Evolutionary conservation across 2,888 invertebrate genomes (phyloP), one percentile per base, ranked within the genome.

Genomic region (Drosophila nr. medialis): DNA sequence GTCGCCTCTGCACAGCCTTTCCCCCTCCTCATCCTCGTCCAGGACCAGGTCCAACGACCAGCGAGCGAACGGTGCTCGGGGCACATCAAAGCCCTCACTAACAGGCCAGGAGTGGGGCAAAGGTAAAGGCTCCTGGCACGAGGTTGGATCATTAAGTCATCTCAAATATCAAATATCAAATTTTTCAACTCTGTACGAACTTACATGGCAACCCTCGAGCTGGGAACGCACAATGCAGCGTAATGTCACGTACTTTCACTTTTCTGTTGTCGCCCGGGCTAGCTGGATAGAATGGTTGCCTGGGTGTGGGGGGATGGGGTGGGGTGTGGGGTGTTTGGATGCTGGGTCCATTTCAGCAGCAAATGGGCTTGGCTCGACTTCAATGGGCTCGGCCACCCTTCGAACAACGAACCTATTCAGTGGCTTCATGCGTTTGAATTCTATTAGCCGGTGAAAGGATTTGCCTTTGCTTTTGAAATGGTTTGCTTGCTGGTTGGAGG

Each of bases 171-270:
- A 32, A 4, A 10, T 30, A 30, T 30, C 30, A n/a, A 30, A 30
- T 30, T 30, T 10, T n/a, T 40, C 10, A 40, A n/a, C 18, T n/a
- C n/a, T 32, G 32, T 10, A 11, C 32, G 24, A 54, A 24, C 55
- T 55, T 11, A n/a, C 10, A 8, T 18, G 45, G 51, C 56, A 72
- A 29, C 78, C 78, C 79, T 78, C 78, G 72, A 48, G 60, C 24
- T 30, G 13, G 32, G 29, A 30, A 61, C 62, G 50, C 68, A 78
- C 65, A 76, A 70, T 72, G 71, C 80, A 72, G 66, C 73, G 65
- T 80, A 80, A 86, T 88, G 86, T 85, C 85, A 85, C 85, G 85
- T 85, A 85, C 85, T 85, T 85, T 85, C 88, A 84, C 86, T 86
- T 83, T 83, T 77, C 77, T 73, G 68, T 68, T 72, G 66, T 64